phyloP scores from a whole-genome alignment of 2,113 vertebrate species.

The Egretta garzetta region DNA sequence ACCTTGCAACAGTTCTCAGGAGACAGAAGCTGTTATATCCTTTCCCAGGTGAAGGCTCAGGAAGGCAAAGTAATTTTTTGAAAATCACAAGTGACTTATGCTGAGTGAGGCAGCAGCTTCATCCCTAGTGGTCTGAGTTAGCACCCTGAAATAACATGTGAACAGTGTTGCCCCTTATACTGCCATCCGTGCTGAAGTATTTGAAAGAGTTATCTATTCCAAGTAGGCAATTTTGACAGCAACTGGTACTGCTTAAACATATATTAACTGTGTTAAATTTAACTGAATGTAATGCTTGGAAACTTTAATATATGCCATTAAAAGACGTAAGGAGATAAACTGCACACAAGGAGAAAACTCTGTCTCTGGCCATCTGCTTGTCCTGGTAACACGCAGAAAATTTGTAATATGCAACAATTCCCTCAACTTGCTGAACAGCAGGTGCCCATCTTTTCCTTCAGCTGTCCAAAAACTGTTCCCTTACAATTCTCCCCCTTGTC shows the following conservation, averaged over 20 bases:
- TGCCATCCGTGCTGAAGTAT: not conserved
- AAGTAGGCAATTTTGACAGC: constrained; percentile 11
- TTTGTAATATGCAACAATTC: constrained; percentile 56
- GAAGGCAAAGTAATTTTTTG: not conserved
- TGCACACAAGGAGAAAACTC: constrained; percentile 38
- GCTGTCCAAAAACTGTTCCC: constrained; percentile 33
- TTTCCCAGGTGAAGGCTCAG: not conserved
- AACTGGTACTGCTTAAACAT: not conserved
- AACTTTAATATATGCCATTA: constrained; percentile 50
- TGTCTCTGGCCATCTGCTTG: constrained; percentile 68
- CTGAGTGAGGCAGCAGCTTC: not conserved
- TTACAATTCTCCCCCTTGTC: constrained; percentile 8
- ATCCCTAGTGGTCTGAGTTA: not conserved
- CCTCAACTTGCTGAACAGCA: constrained; percentile 64
- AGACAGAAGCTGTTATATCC: not conserved
- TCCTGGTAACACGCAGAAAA: constrained; percentile 36
- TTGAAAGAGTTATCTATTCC: not conserved
- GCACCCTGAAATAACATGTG: not conserved
- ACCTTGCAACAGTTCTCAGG: not conserved
- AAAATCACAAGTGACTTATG: not conserved
- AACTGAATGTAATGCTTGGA: constrained; percentile 3
- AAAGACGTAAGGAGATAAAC: constrained; percentile 44
- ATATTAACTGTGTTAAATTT: constrained; percentile 27
- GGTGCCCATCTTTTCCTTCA: constrained; percentile 64
- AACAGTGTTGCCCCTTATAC: not conserved